These are phyloP conservation scores for Chrysaora quinquecirrha DNA, from an alignment of 30 jellyfish, hydroid and myxozoan genomes.

Conservation along the genomic window DNA sequence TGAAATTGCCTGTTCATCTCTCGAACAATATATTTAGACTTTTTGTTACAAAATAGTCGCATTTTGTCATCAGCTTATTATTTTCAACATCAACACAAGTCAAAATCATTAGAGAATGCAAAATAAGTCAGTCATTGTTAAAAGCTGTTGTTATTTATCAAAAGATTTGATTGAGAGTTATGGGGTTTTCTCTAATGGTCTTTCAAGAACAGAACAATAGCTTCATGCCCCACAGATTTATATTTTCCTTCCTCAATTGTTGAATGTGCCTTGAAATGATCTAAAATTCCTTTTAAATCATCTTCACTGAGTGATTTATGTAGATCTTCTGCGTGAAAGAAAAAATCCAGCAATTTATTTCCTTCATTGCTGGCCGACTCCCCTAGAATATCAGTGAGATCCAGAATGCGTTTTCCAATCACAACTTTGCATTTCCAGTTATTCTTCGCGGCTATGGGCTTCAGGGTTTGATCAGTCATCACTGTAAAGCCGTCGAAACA, in stretches of 20 bases:
- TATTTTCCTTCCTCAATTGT: constrained; percentile 18
- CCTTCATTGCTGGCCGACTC: constrained; percentile 36
- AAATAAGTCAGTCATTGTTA: no score
- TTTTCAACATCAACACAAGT: no score
- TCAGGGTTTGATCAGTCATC: constrained; percentile 34
- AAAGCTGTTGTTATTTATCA: no score
- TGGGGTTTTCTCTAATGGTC: no score
- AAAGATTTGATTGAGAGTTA: no score
- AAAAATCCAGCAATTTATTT: constrained; percentile 48
- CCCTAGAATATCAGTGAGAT: constrained; percentile 39
- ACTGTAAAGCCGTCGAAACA: constrained; percentile 43
- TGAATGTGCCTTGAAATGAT: constrained; percentile 37
- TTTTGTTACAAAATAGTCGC: no score
- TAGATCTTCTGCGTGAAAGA: constrained; percentile 63
- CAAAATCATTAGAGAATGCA: no score
- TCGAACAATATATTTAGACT: no score
- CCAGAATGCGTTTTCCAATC: constrained; percentile 49
- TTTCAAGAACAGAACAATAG: constrained; percentile 16
- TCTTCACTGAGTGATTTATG: not conserved
- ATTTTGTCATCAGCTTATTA: no score
- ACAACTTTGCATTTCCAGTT: constrained; percentile 17
- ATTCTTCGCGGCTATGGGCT: constrained; percentile 37
- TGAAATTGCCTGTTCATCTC: no score
- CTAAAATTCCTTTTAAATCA: constrained; percentile 21
- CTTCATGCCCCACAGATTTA: constrained; percentile 40